These are phyloP conservation scores for Ips typographus DNA, from an alignment of 1,140 invertebrate species.

Conservation along the genomic window DNA sequence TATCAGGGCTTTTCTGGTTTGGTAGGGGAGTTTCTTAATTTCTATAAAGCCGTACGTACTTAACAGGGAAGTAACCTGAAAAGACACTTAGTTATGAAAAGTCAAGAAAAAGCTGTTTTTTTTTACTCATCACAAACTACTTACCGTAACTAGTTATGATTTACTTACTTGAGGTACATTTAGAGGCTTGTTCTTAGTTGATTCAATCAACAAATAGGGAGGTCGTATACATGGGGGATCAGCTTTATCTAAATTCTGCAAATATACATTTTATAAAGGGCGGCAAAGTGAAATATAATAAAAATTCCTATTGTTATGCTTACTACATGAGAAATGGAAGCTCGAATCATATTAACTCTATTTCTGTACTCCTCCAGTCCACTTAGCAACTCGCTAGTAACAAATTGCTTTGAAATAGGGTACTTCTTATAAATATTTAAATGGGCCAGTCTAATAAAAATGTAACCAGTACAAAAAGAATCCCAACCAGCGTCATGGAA, in stretches of 20 bases:
- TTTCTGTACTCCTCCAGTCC: slow-evolving; percentile 58
- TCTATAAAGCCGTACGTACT: slow-evolving; percentile 53
- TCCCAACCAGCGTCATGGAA: slow-evolving; percentile 78
- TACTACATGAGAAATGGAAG: slow-evolving; percentile 60
- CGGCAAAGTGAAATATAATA: too few relatives aligned
- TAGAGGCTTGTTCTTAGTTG: slow-evolving; percentile 43
- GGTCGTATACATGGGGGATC: slow-evolving; percentile 58
- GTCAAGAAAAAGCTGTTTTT: neutral
- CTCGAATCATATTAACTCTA: slow-evolving; percentile 63
- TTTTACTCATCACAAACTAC: too few relatives aligned
- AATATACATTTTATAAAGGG: slow-evolving; percentile 4
- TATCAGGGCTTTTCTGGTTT: slow-evolving; percentile 46
- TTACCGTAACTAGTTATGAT: too few relatives aligned
- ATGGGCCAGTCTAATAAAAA: slow-evolving; percentile 62
- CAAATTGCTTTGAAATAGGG: slow-evolving; percentile 51
- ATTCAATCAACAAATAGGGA: slow-evolving; percentile 55
- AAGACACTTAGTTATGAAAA: neutral
- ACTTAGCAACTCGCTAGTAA: slow-evolving; percentile 57
- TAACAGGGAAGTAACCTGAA: slow-evolving; percentile 51
- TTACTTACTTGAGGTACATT: slow-evolving; percentile 48
- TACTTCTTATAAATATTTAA: slow-evolving; percentile 50
- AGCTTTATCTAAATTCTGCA: slow-evolving; percentile 56
- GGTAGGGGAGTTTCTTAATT: slow-evolving; percentile 48
- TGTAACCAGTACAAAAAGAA: slow-evolving; percentile 68
- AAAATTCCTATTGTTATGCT: slow-evolving; percentile 37